Evolutionary conservation across 2,888 invertebrate genomes (phyloP).

Genomic region (Linnaemya vulpina): DNA sequence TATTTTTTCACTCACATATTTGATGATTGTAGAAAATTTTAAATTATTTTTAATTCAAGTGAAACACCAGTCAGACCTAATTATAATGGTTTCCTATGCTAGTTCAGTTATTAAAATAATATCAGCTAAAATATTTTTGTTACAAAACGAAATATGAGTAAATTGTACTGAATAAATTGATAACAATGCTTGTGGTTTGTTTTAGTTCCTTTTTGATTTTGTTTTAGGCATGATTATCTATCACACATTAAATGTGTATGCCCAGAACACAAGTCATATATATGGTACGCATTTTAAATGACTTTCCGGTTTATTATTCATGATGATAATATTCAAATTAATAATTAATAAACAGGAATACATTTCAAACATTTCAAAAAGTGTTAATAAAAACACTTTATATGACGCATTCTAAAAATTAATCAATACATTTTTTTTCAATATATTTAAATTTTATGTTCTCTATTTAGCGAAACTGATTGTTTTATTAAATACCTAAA

Average conservation of each 20-base stretch:
- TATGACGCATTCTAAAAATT: too few species aligned
- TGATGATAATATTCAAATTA: constrained; percentile 11
- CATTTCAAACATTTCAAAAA: not conserved
- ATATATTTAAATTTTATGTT: too few species aligned
- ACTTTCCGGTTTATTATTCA: constrained; percentile 47
- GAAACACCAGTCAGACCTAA: too few species aligned
- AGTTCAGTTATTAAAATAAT: not conserved
- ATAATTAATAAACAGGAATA: not conserved
- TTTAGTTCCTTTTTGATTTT: not conserved
- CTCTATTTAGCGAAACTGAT: too few species aligned
- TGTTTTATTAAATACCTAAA: too few species aligned
- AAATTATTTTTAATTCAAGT: too few species aligned
- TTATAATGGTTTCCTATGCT: too few species aligned
- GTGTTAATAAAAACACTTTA: too few species aligned
- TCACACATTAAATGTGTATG: not conserved
- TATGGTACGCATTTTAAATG: not conserved
- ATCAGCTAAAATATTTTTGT: constrained; percentile 4
- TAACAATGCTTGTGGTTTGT: not conserved
- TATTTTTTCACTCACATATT: too few species aligned
- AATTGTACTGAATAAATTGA: constrained; percentile 16
- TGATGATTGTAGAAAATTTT: too few species aligned
- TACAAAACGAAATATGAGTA: not conserved
- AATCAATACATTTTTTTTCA: too few species aligned
- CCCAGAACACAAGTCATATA: not conserved
- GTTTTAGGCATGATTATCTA: not conserved